A percentile compares a stretch with the other conserved stretches of the same genome.
Conservation (phyloP, 2,113 vertebrate species). For the Petrocephalus microphthalmus region DNA sequence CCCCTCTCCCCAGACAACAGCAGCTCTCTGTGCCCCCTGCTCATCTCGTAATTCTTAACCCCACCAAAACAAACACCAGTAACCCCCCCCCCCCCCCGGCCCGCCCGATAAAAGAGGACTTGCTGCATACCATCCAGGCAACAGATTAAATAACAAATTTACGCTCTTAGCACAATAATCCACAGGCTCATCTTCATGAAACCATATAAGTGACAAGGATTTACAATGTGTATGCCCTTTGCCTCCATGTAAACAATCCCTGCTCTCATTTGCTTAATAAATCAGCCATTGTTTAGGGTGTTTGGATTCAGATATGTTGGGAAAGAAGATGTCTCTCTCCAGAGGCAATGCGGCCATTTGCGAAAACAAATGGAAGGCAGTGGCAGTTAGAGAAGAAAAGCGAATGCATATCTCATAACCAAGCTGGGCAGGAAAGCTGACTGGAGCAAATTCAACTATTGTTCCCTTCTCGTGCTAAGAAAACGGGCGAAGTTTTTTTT, state of each 20-base stretch:
- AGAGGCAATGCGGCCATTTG: neutral
- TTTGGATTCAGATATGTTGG: neutral
- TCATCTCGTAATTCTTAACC: neutral
- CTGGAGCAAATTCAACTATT: constrained; percentile 17
- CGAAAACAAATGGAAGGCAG: neutral
- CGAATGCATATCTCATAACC: neutral
- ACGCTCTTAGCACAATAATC: neutral
- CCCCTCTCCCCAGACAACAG: neutral
- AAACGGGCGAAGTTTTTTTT: constrained; percentile 6
- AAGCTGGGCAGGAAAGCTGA: neutral
- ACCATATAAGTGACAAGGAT: neutral
- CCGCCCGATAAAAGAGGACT: neutral
- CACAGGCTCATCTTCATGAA: neutral
- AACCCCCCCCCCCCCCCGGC: neutral
- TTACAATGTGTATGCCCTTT: neutral
- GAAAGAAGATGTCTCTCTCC: constrained; percentile 7
- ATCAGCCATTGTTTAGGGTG: neutral
- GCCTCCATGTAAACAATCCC: neutral
- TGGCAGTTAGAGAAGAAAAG: neutral
- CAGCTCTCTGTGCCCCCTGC: neutral
- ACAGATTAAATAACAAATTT: neutral
- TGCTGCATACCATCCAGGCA: neutral
- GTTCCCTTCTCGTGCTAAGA: neutral
- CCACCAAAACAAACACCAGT: neutral
- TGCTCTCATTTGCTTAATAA: neutral